These are phyloP conservation scores for Epinephelus moara DNA, from an alignment of 2,113 vertebrate species.

Conservation along the genomic window DNA sequence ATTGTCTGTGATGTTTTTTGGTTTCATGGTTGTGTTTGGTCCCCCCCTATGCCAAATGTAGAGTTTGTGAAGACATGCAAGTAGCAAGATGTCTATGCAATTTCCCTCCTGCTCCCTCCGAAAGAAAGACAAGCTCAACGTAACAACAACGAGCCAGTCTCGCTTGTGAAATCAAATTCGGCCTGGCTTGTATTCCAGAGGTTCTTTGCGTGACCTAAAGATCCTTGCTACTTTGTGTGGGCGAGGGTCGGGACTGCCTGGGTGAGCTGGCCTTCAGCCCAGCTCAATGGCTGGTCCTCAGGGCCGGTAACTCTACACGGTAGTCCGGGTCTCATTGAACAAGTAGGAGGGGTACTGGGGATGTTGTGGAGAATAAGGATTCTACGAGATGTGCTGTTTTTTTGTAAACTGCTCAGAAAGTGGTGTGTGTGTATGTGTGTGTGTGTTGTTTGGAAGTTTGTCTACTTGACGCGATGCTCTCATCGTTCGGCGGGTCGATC, in stretches of 20 bases:
- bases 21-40: constrained; percentile 66
- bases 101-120: constrained; percentile 62
- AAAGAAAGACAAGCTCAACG: constrained; percentile 37
- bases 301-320: not conserved
- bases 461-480: constrained; percentile 61
- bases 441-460: constrained; percentile 20
- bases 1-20: constrained; percentile 71
- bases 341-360: constrained; percentile 54
- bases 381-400: constrained; percentile 71
- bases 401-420: constrained; percentile 74
- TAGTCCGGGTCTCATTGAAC: constrained; percentile 47
- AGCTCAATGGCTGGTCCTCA: constrained; percentile 25
- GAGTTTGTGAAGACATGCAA: constrained; percentile 78
- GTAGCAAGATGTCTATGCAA: constrained; percentile 87
- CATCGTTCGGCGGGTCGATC: constrained; percentile 63
- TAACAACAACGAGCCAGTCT: constrained; percentile 41
- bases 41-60: constrained; percentile 78
- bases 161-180: constrained; percentile 53
- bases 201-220: constrained; percentile 61
- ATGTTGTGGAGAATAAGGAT: constrained; percentile 71
- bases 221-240: constrained; percentile 68
- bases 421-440: constrained; percentile 46
- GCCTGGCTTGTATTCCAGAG: constrained; percentile 62
- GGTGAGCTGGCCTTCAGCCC: constrained; percentile 31
- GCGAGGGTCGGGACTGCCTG: constrained; percentile 31